phyloP scores from a whole-genome alignment of 2,888 invertebrate genomes.

The Acanthosepion lycidas region DNA sequence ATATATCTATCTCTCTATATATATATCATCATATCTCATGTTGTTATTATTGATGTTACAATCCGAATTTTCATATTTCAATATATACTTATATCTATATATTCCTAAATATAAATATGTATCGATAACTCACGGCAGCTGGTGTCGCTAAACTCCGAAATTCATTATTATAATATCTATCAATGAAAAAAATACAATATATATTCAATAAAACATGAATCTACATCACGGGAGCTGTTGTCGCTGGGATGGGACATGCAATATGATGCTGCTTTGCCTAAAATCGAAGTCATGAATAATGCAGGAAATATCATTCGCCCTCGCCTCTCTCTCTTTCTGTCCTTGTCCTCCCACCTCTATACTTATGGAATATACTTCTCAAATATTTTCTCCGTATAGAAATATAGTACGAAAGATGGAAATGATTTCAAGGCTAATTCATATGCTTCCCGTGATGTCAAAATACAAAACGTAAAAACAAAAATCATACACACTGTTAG shows the following conservation, averaged over 20 bases:
- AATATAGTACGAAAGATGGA: background rate
- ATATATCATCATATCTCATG: background rate
- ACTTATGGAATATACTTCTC: too few species aligned
- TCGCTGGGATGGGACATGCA: background rate
- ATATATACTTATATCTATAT: background rate
- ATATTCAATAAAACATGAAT: constrained; percentile 8
- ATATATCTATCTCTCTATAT: too few species aligned
- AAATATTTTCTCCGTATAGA: too few species aligned
- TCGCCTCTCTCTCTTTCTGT: background rate
- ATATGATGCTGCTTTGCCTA: background rate
- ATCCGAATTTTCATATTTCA: background rate
- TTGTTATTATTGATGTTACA: background rate
- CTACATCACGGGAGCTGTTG: background rate
- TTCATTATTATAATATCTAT: background rate
- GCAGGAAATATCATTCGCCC: background rate
- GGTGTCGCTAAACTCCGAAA: background rate
- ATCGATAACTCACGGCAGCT: constrained; percentile 41
- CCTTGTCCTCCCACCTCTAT: too few species aligned
- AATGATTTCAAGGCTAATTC: background rate
- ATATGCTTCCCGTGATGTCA: too few species aligned
- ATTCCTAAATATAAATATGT: constrained; percentile 11
- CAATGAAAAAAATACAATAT: background rate
- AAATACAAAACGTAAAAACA: too few species aligned
- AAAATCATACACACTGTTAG: too few species aligned
- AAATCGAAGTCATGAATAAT: background rate